Evolutionary conservation across 35 echinoderm and acorn worm genomes (phyloP).

Genomic region (Ophiothrix spiculata): DNA sequence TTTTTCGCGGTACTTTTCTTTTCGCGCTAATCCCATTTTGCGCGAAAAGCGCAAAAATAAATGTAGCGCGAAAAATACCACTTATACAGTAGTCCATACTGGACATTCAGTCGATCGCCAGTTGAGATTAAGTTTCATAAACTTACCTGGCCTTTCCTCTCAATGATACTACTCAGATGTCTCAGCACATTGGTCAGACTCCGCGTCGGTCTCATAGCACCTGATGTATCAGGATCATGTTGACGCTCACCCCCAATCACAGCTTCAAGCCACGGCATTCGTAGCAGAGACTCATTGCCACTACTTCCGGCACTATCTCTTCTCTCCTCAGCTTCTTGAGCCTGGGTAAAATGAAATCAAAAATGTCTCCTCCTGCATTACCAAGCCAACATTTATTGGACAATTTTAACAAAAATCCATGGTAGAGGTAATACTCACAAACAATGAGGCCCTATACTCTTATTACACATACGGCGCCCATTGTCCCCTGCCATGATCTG

Average conservation of each 20-base stretch:
- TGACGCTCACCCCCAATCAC: slow-evolving; percentile 3
- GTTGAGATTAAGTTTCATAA: background rate
- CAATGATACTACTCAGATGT: slow-evolving; percentile 50
- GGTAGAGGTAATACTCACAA: no score
- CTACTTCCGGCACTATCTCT: background rate
- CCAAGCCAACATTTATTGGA: no score
- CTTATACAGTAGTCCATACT: no score
- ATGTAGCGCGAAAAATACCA: no score
- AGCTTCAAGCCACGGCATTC: slow-evolving; percentile 10
- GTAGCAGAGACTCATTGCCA: background rate
- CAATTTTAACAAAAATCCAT: no score
- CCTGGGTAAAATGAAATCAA: no score
- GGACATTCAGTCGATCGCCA: background rate
- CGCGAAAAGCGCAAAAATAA: no score
- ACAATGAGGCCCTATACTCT: no score
- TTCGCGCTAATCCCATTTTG: background rate
- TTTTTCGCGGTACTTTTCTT: background rate
- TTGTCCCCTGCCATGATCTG: no score
- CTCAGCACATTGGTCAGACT: slow-evolving; percentile 47
- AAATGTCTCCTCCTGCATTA: no score
- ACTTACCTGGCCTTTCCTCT: slow-evolving; percentile 47
- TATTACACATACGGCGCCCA: no score
- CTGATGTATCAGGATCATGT: background rate
- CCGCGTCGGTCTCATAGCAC: background rate
- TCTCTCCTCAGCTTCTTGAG: background rate